A percentile compares a stretch with the other conserved stretches of the same genome.
phyloP scores from a whole-genome alignment of 2,797 vertebrate genomes.

The Podarcis lilfordi region DNA sequence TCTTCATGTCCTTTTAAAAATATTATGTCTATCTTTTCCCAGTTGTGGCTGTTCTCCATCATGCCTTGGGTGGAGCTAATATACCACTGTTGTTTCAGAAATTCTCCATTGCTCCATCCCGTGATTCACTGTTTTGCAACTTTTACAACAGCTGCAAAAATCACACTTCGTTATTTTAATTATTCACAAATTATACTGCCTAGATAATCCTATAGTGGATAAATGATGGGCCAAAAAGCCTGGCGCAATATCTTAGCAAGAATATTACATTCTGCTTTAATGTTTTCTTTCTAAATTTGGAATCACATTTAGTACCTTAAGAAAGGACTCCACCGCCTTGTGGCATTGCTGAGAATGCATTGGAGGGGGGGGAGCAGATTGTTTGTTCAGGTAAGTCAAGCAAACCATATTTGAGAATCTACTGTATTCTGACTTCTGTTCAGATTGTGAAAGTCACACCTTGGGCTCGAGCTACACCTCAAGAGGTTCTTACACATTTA shows the following conservation, averaged over 20 bases:
- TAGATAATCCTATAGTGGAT: not conserved
- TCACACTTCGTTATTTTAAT: not conserved
- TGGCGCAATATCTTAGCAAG: not conserved
- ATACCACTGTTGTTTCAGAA: too few relatives aligned
- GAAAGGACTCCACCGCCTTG: accelerated
- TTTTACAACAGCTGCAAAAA: too few relatives aligned
- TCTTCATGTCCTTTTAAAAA: too few relatives aligned
- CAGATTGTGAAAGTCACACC: not conserved
- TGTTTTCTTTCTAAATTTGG: not conserved
- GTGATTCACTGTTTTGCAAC: too few relatives aligned
- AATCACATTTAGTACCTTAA: accelerated
- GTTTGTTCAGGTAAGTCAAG: too few relatives aligned
- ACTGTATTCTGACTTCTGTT: not conserved
- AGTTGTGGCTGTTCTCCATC: too few relatives aligned
- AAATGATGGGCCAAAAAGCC: not conserved
- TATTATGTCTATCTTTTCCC: too few relatives aligned
- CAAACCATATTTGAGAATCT: not conserved
- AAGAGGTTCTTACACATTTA: not conserved
- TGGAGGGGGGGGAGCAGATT: too few relatives aligned
- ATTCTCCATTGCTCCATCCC: too few relatives aligned
- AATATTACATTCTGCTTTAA: not conserved
- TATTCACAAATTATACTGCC: not conserved
- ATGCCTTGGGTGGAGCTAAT: too few relatives aligned
- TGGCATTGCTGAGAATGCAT: not conserved
- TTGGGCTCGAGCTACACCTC: not conserved